Evolutionary conservation across 2,113 vertebrate genomes (phyloP).

Genomic region (Cebidichthys violaceus): DNA sequence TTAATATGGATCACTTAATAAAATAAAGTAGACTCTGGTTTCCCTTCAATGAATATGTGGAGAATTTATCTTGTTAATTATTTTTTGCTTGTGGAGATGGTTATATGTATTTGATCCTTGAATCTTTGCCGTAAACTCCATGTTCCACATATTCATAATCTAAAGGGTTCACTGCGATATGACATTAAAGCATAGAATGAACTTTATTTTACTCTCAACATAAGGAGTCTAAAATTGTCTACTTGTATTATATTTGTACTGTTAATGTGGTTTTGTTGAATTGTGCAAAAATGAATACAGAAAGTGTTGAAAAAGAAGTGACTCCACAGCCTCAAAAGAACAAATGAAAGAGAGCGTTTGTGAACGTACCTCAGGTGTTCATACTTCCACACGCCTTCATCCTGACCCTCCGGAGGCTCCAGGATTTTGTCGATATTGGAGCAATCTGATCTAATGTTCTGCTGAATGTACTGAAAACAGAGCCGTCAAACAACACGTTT

Average conservation of each 20-base stretch:
- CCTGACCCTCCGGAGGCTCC: conserved; percentile 98
- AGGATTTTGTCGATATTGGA: conserved; percentile 99
- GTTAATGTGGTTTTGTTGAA: not conserved
- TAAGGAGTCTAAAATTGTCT: too few species aligned
- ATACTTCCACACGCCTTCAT: conserved; percentile 99
- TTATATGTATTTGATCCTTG: too few species aligned
- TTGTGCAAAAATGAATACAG: not conserved
- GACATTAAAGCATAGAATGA: too few species aligned
- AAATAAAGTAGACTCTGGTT: too few species aligned
- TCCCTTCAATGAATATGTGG: too few species aligned
- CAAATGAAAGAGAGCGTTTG: not conserved
- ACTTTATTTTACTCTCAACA: too few species aligned
- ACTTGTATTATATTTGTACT: not conserved
- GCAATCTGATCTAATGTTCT: conserved; percentile 97
- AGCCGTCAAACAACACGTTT: conserved; percentile 2
- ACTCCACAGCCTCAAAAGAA: not conserved
- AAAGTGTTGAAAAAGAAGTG: not conserved
- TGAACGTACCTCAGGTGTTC: conserved; percentile 93
- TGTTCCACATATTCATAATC: too few species aligned
- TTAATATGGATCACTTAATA: too few species aligned
- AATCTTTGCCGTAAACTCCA: too few species aligned
- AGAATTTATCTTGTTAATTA: too few species aligned
- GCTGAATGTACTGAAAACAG: conserved; percentile 93
- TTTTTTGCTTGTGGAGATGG: too few species aligned
- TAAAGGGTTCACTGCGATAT: too few species aligned